phyloP scores from a whole-genome alignment of 2,797 vertebrate species.

The Lates japonicus region DNA sequence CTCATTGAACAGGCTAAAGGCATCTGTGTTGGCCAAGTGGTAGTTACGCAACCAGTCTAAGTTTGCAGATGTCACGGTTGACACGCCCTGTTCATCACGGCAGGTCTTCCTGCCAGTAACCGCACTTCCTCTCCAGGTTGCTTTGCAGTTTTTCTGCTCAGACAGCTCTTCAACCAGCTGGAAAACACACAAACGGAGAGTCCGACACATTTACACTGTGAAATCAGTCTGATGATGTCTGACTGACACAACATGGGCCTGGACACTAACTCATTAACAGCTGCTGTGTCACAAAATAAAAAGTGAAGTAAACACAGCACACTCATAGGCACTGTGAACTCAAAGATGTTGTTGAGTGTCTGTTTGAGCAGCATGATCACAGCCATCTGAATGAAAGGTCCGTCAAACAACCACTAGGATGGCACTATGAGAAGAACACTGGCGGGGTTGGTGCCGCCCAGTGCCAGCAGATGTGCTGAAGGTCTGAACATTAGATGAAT shows the following conservation, averaged over 20 bases:
- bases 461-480: not conserved
- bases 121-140: conserved; percentile 77
- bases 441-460: no score
- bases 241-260: not conserved
- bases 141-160: conserved; percentile 12
- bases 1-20: conserved; percentile 93
- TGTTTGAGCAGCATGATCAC: conserved; percentile 95
- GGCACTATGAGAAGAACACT: conserved; percentile 92
- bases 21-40: conserved; percentile 81
- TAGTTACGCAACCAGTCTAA: conserved; percentile 90
- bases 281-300: not conserved
- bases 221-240: not conserved
- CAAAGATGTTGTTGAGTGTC: conserved; percentile 91
- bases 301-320: not conserved
- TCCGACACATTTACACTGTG: not conserved
- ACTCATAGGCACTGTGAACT: conserved; percentile 93
- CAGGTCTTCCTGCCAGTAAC: conserved; percentile 75
- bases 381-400: conserved; percentile 97
- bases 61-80: conserved; percentile 78
- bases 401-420: conserved; percentile 95
- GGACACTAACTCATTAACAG: not conserved
- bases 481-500: not conserved
- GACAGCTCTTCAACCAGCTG: conserved; percentile 82
- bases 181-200: conserved; percentile 11
- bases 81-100: conserved; percentile 27